Evolutionary conservation across 2,797 vertebrate species (phyloP).

Genomic region (Hydrolagus colliei): DNA sequence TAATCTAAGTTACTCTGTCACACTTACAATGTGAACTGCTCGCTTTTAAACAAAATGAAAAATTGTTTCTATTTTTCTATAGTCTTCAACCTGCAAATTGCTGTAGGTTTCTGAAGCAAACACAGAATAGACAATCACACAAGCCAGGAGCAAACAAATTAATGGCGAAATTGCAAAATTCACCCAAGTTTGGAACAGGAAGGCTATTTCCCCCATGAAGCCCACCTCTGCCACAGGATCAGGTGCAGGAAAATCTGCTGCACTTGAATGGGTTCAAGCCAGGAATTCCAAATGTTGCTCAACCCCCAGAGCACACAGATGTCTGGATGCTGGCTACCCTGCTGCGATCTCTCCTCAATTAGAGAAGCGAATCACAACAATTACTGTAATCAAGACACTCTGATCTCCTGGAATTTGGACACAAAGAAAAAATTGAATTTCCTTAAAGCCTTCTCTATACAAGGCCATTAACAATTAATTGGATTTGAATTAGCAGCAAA

Average conservation of each 20-base stretch:
- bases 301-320: background rate
- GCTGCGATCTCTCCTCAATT: background rate
- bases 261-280: background rate
- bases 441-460: too few species aligned
- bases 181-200: background rate
- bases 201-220: too few species aligned
- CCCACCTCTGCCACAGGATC: too few species aligned
- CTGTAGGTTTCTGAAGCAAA: background rate
- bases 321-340: background rate
- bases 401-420: background rate
- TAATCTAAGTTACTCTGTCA: background rate
- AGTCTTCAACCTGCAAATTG: background rate
- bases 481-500: too few species aligned
- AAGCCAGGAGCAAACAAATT: too few species aligned
- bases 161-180: too few species aligned
- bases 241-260: background rate
- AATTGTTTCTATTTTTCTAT: background rate
- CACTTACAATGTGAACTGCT: background rate
- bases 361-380: background rate
- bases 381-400: background rate
- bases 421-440: background rate
- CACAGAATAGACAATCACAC: constrained; percentile 1
- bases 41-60: background rate
- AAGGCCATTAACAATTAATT: too few species aligned
- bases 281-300: background rate